phyloP scores from a whole-genome alignment of 1,140 invertebrate genomes.

The Drosophila persimilis region DNA sequence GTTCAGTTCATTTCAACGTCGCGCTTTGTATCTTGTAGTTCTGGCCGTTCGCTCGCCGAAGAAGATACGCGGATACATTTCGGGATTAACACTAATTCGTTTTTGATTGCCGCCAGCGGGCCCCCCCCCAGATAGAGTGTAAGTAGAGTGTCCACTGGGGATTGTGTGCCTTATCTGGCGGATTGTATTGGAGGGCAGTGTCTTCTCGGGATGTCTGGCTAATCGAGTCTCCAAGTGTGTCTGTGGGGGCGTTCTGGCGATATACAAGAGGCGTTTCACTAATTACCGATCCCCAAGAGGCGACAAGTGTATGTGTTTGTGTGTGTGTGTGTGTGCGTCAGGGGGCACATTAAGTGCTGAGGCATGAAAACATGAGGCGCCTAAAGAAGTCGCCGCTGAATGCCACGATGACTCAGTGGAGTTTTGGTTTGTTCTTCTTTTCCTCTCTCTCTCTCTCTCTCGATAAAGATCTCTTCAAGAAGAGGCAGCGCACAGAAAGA shows the following conservation, averaged over 20 bases:
- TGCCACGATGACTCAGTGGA: constrained; percentile 57
- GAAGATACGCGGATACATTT: constrained; percentile 32
- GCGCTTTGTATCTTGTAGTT: constrained; percentile 66
- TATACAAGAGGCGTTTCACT: constrained; percentile 60
- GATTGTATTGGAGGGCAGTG: neutral
- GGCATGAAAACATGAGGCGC: constrained; percentile 32
- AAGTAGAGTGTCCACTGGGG: constrained; percentile 54
- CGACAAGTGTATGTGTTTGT: constrained; percentile 14
- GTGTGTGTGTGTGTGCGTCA: constrained; percentile 9
- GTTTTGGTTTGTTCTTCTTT: neutral
- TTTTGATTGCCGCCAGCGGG: constrained; percentile 66
- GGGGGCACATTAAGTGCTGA: neutral
- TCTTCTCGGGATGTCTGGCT: constrained; percentile 13
- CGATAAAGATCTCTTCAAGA: constrained; percentile 29
- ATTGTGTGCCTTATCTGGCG: constrained; percentile 9
- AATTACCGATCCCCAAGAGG: constrained; percentile 35
- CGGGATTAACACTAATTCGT: constrained; percentile 73
- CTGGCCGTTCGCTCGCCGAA: constrained; percentile 17
- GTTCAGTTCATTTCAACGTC: constrained; percentile 59
- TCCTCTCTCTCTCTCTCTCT: neutral
- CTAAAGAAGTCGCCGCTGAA: constrained; percentile 29
- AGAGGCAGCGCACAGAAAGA: constrained; percentile 6
- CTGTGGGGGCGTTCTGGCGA: constrained; percentile 55
- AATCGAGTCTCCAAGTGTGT: constrained; percentile 16
- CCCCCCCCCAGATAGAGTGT: constrained; percentile 15